Base-by-base conservation (phyloP, 23 tunicate species). In the Styela clava region DNA sequence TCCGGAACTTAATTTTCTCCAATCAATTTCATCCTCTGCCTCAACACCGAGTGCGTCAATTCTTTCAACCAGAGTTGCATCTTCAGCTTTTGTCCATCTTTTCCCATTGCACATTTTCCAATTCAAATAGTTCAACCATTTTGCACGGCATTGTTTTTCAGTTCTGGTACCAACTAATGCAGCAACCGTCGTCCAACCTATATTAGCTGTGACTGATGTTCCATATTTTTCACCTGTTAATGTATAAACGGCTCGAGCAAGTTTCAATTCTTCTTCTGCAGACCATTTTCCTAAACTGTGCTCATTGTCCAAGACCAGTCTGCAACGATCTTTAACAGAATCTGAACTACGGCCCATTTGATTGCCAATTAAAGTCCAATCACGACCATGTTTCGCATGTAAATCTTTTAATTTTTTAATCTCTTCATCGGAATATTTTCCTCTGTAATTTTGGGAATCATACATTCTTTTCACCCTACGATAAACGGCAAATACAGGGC, bases 111-210 rank as follows among this genome's bases (percentile, higher is more conserved):
- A 22, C 81, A 74, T 24, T 61, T 93, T 93, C 98, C 98, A 93
- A 82, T 93, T 93, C 33, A 93, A 68, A 70, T 88, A 93, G 77
- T 93, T 84, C 68, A 93, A 72, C 98, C 98, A 93, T 74, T 93
- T 93, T 26, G 88, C 87, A 1, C 98, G 86, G 52, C 98, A 93
- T 81, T 93, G 98, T 81, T 93, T 93, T 35, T 88, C 89, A 23
- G 88, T 86, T 27, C 98, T 65, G 2, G 86, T 93, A 61, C 79
- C 79, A 18, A 93, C 93, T 26, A 65, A 62, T 34, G 79, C 67
- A 2, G 98, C 89, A 18, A 93, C 89, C 31, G 77, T 30, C 18
- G 33, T 52, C 98, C 98, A 93, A 3, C 86, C 61, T 0, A 93
- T 85, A 2, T 83, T 83, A 2, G 87, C 83, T 24, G 93, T 83